Conservation (phyloP, 2,888 invertebrate genomes). For the Ligdia adustata region DNA sequence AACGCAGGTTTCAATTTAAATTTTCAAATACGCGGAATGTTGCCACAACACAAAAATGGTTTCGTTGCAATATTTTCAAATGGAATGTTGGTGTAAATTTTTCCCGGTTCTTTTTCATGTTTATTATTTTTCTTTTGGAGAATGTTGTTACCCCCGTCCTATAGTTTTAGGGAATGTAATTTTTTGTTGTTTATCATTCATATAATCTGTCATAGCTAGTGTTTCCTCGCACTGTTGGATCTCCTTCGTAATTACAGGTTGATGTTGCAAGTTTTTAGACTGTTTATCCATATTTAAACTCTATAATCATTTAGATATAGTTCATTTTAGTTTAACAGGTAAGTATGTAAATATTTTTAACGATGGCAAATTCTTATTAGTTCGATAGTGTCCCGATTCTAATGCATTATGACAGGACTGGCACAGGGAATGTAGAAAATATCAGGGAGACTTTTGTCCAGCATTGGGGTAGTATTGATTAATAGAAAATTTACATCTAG, state of each 20-base stretch:
- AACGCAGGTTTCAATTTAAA: neutral
- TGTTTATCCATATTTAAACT: constrained; percentile 46
- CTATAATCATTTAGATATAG: constrained; percentile 35
- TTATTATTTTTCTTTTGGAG: constrained; percentile 61
- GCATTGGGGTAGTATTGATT: no score
- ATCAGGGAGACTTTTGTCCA: no score
- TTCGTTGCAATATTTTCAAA: constrained; percentile 79
- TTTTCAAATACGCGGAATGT: constrained; percentile 52
- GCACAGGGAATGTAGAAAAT: no score
- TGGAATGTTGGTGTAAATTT: constrained; percentile 88
- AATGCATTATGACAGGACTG: no score
- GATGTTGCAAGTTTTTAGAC: constrained; percentile 70
- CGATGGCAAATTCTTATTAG: no score
- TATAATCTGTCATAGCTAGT: constrained; percentile 74
- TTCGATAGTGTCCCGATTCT: no score
- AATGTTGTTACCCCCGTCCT: constrained; percentile 84
- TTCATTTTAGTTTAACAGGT: constrained; percentile 46
- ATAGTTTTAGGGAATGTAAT: constrained; percentile 79
- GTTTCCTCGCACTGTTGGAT: constrained; percentile 70
- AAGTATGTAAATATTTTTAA: constrained; percentile 44
- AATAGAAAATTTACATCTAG: no score
- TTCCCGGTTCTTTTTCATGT: constrained; percentile 52
- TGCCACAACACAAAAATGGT: constrained; percentile 66
- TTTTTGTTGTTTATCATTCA: constrained; percentile 59
- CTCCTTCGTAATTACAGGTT: constrained; percentile 71